Evolutionary conservation across 2,888 invertebrate genomes (phyloP).

Genomic region (Ceriagrion tenellum): DNA sequence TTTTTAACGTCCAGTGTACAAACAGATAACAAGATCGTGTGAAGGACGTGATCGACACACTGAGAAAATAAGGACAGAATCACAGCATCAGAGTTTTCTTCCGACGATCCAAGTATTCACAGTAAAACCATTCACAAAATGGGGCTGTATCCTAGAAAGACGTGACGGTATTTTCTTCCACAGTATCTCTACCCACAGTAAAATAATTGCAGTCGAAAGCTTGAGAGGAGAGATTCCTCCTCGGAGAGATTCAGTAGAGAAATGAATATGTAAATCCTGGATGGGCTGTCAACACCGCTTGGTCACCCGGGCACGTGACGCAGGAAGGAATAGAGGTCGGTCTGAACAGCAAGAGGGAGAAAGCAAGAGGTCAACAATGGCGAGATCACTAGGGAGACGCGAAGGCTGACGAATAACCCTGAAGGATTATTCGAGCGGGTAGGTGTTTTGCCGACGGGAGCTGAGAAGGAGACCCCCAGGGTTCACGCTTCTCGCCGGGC

Average conservation of each 20-base stretch:
- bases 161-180: not conserved
- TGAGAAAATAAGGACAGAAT: not conserved
- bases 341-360: not conserved
- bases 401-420: not conserved
- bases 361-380: not conserved
- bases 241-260: not conserved
- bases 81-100: not conserved
- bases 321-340: not conserved
- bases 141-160: not conserved
- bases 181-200: not conserved
- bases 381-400: not conserved
- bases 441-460: not conserved
- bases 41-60: not conserved
- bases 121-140: not conserved
- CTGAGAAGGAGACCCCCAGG: not conserved
- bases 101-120: not conserved
- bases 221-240: not conserved
- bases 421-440: not conserved
- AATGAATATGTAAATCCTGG: not conserved
- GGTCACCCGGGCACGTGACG: not conserved
- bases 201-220: not conserved
- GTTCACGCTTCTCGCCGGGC: not conserved
- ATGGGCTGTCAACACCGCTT: not conserved
- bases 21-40: not conserved
- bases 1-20: not conserved